These are phyloP conservation scores for Hydropotes inermis DNA, from an alignment of 2,113 vertebrate species.

Conservation along the genomic window DNA sequence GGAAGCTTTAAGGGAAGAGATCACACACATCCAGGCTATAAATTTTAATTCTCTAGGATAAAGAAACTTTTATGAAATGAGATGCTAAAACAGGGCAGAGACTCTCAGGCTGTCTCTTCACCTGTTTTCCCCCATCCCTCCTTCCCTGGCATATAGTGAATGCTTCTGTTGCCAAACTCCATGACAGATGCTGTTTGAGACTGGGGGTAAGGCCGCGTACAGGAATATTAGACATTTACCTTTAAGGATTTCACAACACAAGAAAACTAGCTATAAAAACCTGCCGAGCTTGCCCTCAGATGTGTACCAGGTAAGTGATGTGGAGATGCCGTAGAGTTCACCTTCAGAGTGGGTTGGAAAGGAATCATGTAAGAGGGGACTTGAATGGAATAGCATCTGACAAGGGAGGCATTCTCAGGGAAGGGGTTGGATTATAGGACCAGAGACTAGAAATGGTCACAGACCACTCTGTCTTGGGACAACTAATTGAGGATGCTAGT, in stretches of 20 bases:
- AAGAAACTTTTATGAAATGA: neutral
- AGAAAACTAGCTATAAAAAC: neutral
- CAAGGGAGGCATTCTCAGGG: neutral
- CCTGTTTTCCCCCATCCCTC: neutral
- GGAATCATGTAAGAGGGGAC: neutral
- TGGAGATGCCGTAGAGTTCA: neutral
- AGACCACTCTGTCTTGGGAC: neutral
- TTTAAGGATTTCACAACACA: neutral
- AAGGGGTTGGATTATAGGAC: neutral
- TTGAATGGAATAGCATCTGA: neutral
- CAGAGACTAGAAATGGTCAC: neutral
- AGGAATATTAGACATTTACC: neutral
- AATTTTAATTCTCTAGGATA: neutral
- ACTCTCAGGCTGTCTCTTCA: neutral
- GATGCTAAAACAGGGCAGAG: neutral
- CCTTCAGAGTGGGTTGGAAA: neutral
- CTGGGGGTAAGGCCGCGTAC: neutral
- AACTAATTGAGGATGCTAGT: neutral
- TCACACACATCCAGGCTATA: neutral
- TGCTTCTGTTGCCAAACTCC: neutral
- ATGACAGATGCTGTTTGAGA: neutral
- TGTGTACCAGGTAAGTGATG: neutral
- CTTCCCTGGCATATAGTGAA: neutral
- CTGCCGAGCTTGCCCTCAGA: neutral
- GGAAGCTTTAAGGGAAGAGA: neutral